Percentiles rank a stretch among this genome's conserved stretches.
phyloP scores from a whole-genome alignment of 2,888 invertebrate genomes.

The Keiferia lycopersicella region DNA sequence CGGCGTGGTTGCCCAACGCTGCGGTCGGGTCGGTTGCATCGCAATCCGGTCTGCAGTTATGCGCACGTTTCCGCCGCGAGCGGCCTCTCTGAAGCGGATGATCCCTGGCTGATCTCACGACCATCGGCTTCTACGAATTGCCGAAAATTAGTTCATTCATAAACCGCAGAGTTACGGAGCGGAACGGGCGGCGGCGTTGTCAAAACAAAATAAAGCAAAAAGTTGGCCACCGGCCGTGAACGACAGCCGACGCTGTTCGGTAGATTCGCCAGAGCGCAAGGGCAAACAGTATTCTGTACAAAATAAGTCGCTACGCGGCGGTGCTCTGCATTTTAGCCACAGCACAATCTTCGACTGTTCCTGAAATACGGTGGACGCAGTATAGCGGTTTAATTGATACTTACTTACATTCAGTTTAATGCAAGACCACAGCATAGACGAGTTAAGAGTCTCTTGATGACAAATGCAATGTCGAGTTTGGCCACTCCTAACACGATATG shows the following conservation, averaged over 20 bases:
- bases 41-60: slow-evolving; percentile 45
- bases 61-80: slow-evolving; percentile 54
- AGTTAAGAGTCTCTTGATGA: too few species aligned
- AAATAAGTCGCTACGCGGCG: too few species aligned
- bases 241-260: background rate
- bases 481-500: too few species aligned
- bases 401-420: too few species aligned
- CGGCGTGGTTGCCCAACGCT: slow-evolving; percentile 50
- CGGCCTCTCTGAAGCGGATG: slow-evolving; percentile 42
- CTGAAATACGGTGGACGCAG: too few species aligned
- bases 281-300: background rate
- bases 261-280: slow-evolving; percentile 18
- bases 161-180: slow-evolving; percentile 54
- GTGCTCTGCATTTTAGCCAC: too few species aligned
- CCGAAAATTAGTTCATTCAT: slow-evolving; percentile 64
- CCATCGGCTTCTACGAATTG: slow-evolving; percentile 58
- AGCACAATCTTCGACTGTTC: too few species aligned
- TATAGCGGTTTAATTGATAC: too few species aligned
- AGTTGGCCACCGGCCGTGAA: slow-evolving; percentile 45
- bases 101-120: slow-evolving; percentile 45
- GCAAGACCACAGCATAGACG: too few species aligned
- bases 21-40: slow-evolving; percentile 61
- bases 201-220: slow-evolving; percentile 59
- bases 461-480: too few species aligned
- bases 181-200: slow-evolving; percentile 51